Evolutionary conservation across 1,140 invertebrate genomes (phyloP).

Genomic region (Pinna nobilis): DNA sequence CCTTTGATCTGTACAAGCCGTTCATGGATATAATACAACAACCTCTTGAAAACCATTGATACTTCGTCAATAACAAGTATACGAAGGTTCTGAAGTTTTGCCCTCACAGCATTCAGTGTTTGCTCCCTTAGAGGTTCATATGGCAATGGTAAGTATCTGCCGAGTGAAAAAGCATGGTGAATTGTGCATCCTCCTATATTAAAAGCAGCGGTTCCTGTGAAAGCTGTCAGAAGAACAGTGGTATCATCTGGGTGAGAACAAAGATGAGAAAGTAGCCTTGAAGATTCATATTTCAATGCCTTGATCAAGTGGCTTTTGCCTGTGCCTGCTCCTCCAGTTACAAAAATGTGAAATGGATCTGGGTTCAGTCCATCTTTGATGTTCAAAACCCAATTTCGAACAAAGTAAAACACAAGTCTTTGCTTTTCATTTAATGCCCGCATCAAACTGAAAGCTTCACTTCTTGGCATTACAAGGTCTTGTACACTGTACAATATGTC

Average conservation of each 20-base stretch:
- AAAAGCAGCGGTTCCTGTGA: slow-evolving; percentile 27
- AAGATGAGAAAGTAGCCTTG: slow-evolving; percentile 24
- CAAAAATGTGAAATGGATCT: slow-evolving; percentile 33
- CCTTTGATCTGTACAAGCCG: background rate
- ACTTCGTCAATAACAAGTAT: slow-evolving; percentile 10
- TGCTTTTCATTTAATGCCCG: background rate
- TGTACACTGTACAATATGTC: too few relatives aligned
- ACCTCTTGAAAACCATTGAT: slow-evolving; percentile 5
- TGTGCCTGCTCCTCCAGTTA: slow-evolving; percentile 38
- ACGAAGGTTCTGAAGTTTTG: slow-evolving; percentile 20
- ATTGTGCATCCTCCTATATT: slow-evolving; percentile 29
- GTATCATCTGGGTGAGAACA: slow-evolving; percentile 13
- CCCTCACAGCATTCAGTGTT: slow-evolving; percentile 17
- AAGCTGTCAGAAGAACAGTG: slow-evolving; percentile 27
- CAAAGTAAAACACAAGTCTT: slow-evolving; percentile 31
- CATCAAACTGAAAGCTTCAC: background rate
- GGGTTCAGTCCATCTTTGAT: slow-evolving; percentile 7
- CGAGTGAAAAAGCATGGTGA: slow-evolving; percentile 30
- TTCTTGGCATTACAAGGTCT: background rate
- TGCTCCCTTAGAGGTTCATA: slow-evolving; percentile 22
- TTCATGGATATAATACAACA: background rate
- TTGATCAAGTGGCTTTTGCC: slow-evolving; percentile 45
- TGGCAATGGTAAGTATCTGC: slow-evolving; percentile 1
- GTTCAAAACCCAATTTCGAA: slow-evolving; percentile 30
- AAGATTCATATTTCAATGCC: slow-evolving; percentile 36